Base-by-base conservation (phyloP, 2,888 invertebrate genomes). In the Tribolium freemani region DNA sequence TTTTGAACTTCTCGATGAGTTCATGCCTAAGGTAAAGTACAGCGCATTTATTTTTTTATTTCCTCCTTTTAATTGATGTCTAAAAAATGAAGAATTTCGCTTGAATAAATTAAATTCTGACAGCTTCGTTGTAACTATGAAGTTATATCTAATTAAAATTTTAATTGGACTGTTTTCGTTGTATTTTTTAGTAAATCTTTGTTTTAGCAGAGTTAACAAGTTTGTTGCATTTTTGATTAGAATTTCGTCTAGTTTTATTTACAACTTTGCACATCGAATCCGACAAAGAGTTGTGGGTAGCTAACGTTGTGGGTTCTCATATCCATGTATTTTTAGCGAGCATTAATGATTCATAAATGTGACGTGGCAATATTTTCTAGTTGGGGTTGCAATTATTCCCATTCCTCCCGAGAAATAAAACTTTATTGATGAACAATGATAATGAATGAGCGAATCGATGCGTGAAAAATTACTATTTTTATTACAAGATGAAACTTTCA, bases 321-420 rank as follows among this genome's bases (percentile, higher is more conserved):
- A 50, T 63, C 16, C 20, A 51, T 50, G 63, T 63, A 63, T 63
- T 63, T 63, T 63, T 63, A 63, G 63, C 51, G 9, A 16, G 6
- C 51, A 31, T 50, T 63, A 63, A 63, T 63, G 63, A 63, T 63
- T 63, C 63, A 63, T 63, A 63, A 63, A 63, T 63, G 30, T 63
- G 63, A 63, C 63, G 63, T 63, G 50, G 63, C 63, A 63, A 51
- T 45, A 60, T 63, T 50, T 50, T 63, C 63, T 11, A 11, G 63
- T 16, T 13, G 30, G 50, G 38, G 31, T 51, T 63, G 50, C 13
- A 45, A 6, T 38, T 38, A 5, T 5, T 9, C 8, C 3, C n/a
- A 38, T 38, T 8, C 38, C 38, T 38, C 38, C 3, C n/a, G 38
- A 38, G 38, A 38, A 38, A 38, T 38, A 38, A 38, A 38, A 38